These are phyloP conservation scores for Agrypnus murinus DNA, from an alignment of 2,888 invertebrate species.

Conservation along the genomic window DNA sequence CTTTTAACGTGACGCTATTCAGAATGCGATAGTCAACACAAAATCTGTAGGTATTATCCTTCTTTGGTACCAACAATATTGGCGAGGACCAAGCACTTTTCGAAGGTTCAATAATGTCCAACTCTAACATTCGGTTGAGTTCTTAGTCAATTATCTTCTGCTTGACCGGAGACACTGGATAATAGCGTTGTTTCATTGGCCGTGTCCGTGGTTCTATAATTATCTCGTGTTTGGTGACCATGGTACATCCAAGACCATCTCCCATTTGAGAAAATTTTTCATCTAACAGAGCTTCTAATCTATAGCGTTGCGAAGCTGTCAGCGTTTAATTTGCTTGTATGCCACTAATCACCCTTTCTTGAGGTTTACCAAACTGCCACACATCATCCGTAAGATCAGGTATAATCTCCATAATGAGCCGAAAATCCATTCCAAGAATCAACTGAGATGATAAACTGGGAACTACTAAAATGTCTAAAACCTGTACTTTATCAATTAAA, in stretches of 20 bases:
- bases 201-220: not conserved
- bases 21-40: no score
- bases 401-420: conserved; percentile 30
- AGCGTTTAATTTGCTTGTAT: not conserved
- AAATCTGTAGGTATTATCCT: no score
- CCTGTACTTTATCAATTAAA: not conserved
- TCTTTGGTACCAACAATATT: conserved; percentile 58
- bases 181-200: conserved; percentile 42
- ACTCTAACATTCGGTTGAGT: conserved; percentile 61
- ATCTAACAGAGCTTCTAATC: not conserved
- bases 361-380: conserved; percentile 28
- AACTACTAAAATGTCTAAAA: not conserved
- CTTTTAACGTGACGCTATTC: conserved; percentile 59
- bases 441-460: not conserved
- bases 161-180: conserved; percentile 24
- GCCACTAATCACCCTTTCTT: not conserved
- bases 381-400: conserved; percentile 35
- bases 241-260: not conserved
- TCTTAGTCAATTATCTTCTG: conserved; percentile 45
- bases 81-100: conserved; percentile 55
- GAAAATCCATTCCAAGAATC: not conserved
- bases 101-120: conserved; percentile 49
- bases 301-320: not conserved
- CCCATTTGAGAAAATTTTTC: not conserved
- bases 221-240: not conserved